A percentile compares a stretch with the other conserved stretches of the same genome.
These are phyloP conservation scores for Conus canariensis DNA, from an alignment of 2,888 invertebrate species.

Conservation along the genomic window DNA sequence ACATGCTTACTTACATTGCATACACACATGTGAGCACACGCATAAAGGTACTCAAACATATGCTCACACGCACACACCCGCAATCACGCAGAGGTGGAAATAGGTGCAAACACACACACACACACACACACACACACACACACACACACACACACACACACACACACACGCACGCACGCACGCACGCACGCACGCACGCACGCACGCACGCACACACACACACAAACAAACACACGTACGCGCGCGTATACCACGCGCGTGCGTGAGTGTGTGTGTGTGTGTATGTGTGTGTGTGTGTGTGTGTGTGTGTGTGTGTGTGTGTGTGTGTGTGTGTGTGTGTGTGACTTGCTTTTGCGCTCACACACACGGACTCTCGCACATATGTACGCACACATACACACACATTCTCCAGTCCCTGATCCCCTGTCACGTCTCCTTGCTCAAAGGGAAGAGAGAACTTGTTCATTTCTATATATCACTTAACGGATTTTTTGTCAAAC, in stretches of 20 bases:
- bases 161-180: not conserved
- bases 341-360: too few relatives aligned
- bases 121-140: not conserved
- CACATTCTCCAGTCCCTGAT: not conserved
- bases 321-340: too few relatives aligned
- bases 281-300: too few relatives aligned
- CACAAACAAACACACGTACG: not conserved
- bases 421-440: too few relatives aligned
- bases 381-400: not conserved
- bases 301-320: too few relatives aligned
- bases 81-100: not conserved
- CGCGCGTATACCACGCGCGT: too few relatives aligned
- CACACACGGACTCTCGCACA: not conserved
- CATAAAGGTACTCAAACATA: not conserved
- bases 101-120: not conserved
- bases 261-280: too few relatives aligned
- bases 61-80: not conserved
- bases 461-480: too few relatives aligned
- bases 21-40: not conserved
- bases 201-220: not conserved
- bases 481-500: not conserved
- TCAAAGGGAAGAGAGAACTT: too few relatives aligned
- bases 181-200: not conserved
- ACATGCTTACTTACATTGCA: not conserved
- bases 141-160: constrained; percentile 10